Conservation (phyloP, 2,113 vertebrate genomes). For the Corythoichthys intestinalis region DNA sequence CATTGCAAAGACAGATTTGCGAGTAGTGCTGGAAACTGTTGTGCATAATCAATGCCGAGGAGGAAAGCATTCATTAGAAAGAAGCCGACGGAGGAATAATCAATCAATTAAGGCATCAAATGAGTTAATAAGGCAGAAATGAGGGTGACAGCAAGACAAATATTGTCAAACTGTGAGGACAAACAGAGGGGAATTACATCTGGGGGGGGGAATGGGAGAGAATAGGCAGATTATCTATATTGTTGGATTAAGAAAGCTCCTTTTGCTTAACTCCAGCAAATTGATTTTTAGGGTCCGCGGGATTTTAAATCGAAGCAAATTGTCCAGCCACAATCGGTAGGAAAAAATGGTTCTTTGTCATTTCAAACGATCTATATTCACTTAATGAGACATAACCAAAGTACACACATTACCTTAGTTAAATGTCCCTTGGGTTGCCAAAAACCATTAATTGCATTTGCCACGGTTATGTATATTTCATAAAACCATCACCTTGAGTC, state of each 20-base stretch:
- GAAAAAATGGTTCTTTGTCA: conserved; percentile 46
- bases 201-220: conserved; percentile 40
- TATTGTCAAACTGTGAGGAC: conserved; percentile 58
- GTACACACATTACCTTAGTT: conserved; percentile 30
- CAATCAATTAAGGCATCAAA: conserved; percentile 71
- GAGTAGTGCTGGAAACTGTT: conserved; percentile 57
- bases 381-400: conserved; percentile 31
- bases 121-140: conserved; percentile 53
- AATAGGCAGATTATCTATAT: conserved; percentile 43
- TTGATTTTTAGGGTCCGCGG: conserved; percentile 51
- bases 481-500: conserved; percentile 19
- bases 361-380: conserved; percentile 50
- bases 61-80: conserved; percentile 69
- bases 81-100: conserved; percentile 71
- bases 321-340: conserved; percentile 48
- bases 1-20: conserved; percentile 65
- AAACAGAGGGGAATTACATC: conserved; percentile 47
- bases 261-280: conserved; percentile 56
- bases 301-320: conserved; percentile 45
- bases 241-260: conserved; percentile 55
- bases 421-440: conserved; percentile 23
- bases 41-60: conserved; percentile 42
- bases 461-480: conserved; percentile 19
- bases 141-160: conserved; percentile 37
- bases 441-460: conserved; percentile 33